These are phyloP conservation scores for Girardinichthys multiradiatus DNA, from an alignment of 2,113 vertebrate genomes.

Conservation along the genomic window DNA sequence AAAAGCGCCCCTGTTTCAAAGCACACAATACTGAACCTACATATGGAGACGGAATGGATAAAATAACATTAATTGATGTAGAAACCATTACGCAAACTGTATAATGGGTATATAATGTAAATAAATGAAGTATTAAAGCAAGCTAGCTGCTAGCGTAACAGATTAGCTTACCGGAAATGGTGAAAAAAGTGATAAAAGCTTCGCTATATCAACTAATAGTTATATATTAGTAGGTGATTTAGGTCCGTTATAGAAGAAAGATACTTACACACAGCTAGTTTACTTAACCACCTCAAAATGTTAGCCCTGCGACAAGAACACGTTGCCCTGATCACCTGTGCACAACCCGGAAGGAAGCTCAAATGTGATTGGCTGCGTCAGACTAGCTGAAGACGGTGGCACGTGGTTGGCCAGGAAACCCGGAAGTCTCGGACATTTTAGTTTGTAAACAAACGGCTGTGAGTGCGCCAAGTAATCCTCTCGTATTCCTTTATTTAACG, in stretches of 20 bases:
- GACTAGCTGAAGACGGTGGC: background rate
- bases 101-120: background rate
- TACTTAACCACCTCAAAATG: background rate
- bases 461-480: background rate
- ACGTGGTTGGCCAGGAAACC: constrained; percentile 50
- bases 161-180: background rate
- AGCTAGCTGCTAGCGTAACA: background rate
- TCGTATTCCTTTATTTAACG: background rate
- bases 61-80: no score
- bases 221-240: accelerated
- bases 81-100: no score
- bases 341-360: constrained; percentile 25
- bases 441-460: constrained; percentile 43
- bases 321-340: constrained; percentile 52
- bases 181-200: background rate
- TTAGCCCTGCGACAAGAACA: background rate
- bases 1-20: no score
- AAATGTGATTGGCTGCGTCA: constrained; percentile 48
- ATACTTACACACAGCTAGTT: constrained; percentile 22
- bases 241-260: background rate
- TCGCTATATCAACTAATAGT: accelerated
- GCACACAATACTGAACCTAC: no score
- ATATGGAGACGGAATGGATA: no score
- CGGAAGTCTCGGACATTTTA: constrained; percentile 17
- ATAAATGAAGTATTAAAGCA: background rate